Base-by-base conservation (phyloP, 2,888 invertebrate genomes). In the Phoronis australis region DNA sequence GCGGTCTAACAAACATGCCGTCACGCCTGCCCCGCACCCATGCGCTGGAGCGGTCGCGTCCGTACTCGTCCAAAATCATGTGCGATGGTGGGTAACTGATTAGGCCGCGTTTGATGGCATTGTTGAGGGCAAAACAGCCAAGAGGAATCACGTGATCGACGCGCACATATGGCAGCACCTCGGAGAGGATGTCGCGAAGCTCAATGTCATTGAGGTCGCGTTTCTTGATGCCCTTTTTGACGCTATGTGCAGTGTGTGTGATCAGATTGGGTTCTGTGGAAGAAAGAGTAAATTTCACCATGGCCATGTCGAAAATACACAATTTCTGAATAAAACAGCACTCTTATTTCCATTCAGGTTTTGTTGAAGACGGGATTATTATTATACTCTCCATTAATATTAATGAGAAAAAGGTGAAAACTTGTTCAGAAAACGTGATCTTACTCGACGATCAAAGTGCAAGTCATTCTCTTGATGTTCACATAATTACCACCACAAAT, bases 231-330 rank as follows among this genome's bases (percentile, higher is more conserved):
- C 88, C 91, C 39, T 90, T 83, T 15, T 88, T 84, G 52, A 90
- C 90, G 35, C 90, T 88, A 79, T 92, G 92, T n/a, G 91, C 89
- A 6, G 93, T 93, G 76, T 92, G 90, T 76, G 88, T 90, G 57
- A 92, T 82, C 47, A 92, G 79, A 80, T 91, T 92, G 24, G 93
- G 93, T 72, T 94, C 93, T 85, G 79, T 41, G 62, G 60, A 44
- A 47, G 45, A 48, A 44, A 44, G 4, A 27, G 22, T n/a, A n/a
- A n/a, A n/a, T n/a, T n/a, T n/a, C n/a, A n/a, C n/a, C n/a, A n/a
- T n/a, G n/a, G n/a, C n/a, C n/a, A n/a, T n/a, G n/a, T n/a, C n/a
- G n/a, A n/a, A n/a, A n/a, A n/a, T n/a, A n/a, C n/a, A n/a, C n/a
- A n/a, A n/a, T n/a, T n/a, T n/a, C n/a, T n/a, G n/a, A n/a, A n/a